phyloP scores from a whole-genome alignment of 2,113 vertebrate species.

The Stercorarius parasiticus region DNA sequence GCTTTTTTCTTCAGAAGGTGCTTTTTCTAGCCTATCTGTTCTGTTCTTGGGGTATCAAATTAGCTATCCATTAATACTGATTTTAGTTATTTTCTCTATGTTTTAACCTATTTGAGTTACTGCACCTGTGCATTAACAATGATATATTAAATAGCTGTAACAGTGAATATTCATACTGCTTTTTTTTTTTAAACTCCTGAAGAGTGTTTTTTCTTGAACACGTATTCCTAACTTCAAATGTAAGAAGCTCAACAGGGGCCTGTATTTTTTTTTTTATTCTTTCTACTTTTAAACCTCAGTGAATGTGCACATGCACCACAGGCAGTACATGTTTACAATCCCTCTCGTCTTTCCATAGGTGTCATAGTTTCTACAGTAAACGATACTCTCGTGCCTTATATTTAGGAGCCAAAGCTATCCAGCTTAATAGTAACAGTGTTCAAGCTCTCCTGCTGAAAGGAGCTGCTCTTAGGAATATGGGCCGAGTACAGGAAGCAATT shows the following conservation, averaged over 20 bases:
- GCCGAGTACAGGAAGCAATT: conserved; percentile 95
- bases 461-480: conserved; percentile 94
- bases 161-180: neutral
- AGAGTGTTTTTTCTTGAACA: neutral
- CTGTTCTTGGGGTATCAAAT: neutral
- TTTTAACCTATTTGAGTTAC: neutral
- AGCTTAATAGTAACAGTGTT: conserved; percentile 96
- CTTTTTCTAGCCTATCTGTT: neutral
- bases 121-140: neutral
- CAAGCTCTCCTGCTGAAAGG: conserved; percentile 95
- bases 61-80: neutral
- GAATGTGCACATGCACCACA: fast-evolving
- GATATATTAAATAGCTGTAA: neutral
- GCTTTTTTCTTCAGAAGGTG: neutral
- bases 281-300: neutral
- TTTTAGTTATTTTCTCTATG: neutral
- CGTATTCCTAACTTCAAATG: neutral
- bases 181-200: neutral
- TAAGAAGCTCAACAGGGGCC: neutral
- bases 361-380: conserved; percentile 98
- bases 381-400: conserved; percentile 95
- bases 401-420: conserved; percentile 96
- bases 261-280: neutral
- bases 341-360: conserved; percentile 71
- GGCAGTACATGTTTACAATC: fast-evolving